These are phyloP conservation scores for Platysteira castanea DNA, from an alignment of 2,113 vertebrate species.

Conservation along the genomic window DNA sequence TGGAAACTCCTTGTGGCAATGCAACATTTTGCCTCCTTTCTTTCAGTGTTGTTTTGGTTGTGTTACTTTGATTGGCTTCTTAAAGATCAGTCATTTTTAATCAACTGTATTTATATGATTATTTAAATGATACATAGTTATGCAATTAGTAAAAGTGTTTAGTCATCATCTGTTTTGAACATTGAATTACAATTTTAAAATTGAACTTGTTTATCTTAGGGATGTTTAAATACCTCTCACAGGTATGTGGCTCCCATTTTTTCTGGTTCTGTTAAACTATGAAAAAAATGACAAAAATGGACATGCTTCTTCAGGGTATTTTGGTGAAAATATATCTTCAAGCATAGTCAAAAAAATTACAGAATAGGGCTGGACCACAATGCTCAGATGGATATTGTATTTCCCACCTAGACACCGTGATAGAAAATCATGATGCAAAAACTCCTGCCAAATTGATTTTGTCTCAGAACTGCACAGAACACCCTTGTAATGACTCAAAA, in stretches of 20 bases:
- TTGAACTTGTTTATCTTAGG: neutral
- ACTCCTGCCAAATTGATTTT: neutral
- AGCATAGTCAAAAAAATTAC: neutral
- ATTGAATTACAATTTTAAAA: constrained; percentile 25
- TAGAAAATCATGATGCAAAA: neutral
- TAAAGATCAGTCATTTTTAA: constrained; percentile 53
- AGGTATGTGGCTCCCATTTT: neutral
- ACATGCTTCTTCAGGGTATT: neutral
- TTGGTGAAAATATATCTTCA: neutral
- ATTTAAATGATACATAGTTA: constrained; percentile 58
- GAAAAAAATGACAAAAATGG: neutral
- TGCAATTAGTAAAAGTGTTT: constrained; percentile 54
- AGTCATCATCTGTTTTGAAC: constrained; percentile 44
- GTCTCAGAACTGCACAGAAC: neutral
- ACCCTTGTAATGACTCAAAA: constrained; percentile 35
- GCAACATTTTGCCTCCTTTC: neutral
- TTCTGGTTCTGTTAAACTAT: neutral
- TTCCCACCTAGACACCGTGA: neutral
- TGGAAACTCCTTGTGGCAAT: neutral
- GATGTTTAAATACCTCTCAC: neutral
- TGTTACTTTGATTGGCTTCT: constrained; percentile 34
- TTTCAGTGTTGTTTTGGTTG: neutral
- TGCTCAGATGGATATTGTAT: neutral
- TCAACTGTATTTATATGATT: constrained; percentile 63
- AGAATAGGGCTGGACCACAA: neutral